Base-by-base conservation (phyloP, 2,888 invertebrate genomes). In the Orthosia gracilis region DNA sequence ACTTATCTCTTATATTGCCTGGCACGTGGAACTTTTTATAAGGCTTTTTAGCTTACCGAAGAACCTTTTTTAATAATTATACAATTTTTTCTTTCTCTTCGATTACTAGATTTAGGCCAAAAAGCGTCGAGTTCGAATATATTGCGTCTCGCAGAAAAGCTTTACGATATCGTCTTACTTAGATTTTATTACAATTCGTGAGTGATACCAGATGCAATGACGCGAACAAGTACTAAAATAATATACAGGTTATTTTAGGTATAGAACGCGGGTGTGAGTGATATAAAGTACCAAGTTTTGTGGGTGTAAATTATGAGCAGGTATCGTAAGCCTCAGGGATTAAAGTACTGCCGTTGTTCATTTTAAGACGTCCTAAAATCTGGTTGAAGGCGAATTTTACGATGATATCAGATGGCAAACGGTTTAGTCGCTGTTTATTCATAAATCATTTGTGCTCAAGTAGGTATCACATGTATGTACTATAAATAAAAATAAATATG, bases 141-240 rank as follows among this genome's bases (percentile, higher is more conserved):
- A 93, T 92, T 90, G 89, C 90, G 87, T 88, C 86, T 84, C 85
- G 89, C 86, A 87, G 86, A 80, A 89, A 90, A 92, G 89, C 86
- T 90, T 89, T 90, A 90, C 88, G 87, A 89, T 89, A 90, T 91
- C 90, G 88, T 89, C 89, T 91, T 90, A 89, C 89, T 91, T 89
- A 91, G 87, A 91, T 91, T 90, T 91, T 92, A 92, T 91, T 92
- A 89, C 87, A 89, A 89, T 89, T 87, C 86, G 86, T 85, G 88
- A 86, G 84, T 85, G 85, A 80, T 83, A 82, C 85, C 85, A 85
- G 82, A 89, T 88, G 89, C 88, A 91, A 91, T 89, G 89, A 87
- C 76, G 77, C 68, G 83, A 80, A 85, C 76, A 84, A 50, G 73
- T 85, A 75, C 73, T 74, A 50, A 69, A 69, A 77, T 78, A 67